Base-by-base conservation (phyloP, 1,140 invertebrate genomes). In the Cydia pomonella region DNA sequence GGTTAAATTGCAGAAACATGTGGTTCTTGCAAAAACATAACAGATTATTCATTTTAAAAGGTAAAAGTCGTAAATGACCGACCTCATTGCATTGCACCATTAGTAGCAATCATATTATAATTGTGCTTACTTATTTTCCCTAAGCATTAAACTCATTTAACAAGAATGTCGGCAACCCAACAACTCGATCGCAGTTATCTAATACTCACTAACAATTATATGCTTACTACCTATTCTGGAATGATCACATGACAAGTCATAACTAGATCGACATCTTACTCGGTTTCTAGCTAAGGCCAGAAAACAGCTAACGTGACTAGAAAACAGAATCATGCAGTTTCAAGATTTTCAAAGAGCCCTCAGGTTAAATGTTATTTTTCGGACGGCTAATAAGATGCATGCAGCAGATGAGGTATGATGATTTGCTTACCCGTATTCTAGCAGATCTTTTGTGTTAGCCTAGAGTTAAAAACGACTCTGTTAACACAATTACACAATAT, bases 141-240 rank as follows among this genome's bases (percentile, higher is more conserved):
- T 23, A 59, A 59, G 53, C 21, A 59, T 59, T 59, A 59, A 59
- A 59, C 53, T 59, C 53, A 59, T 59, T 59, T 23, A 23, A 59
- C 21, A 59, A 23, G 53, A 59, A 59, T 23, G 53, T 59, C 53
- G 41, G 18, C 53, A 59, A 23, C 21, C 23, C 2, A 12, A 59
- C 0, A 59, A 23, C 53, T 23, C 53, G 53, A 59, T 59, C 53
- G 5, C 18, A 2, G 53, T 59, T 23, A 59, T 59, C n/a, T 59
- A 59, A 59, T 59, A 12, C 7, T 59, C 21, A 23, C 53, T 23
- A 23, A 21, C 23, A 18, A 59, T 10, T 53, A 18, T 3, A 33
- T 53, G 1, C 16, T 53, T 53, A 53, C 50, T n/a, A 9, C n/a
- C 50, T 18, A 18, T 53, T 53, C 6, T 7, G n/a, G 16, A 53